Conservation (phyloP, 1,140 invertebrate genomes). For the Leptinotarsa texana region DNA sequence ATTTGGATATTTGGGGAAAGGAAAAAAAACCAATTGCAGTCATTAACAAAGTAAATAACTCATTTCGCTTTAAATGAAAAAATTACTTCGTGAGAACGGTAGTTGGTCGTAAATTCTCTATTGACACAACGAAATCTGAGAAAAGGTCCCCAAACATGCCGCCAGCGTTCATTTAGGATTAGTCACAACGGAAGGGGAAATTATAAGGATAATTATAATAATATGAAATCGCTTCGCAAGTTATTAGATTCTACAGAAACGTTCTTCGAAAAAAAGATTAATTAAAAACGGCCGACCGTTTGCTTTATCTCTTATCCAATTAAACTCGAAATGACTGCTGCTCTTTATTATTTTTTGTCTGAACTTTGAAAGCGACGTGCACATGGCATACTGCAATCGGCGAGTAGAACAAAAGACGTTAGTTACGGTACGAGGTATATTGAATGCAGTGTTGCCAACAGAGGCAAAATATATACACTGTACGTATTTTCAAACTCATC, state of each 20-base stretch:
- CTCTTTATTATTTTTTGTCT: conserved; percentile 14
- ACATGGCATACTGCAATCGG: conserved; percentile 8
- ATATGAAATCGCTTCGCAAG: background rate
- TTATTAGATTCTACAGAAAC: conserved; percentile 1
- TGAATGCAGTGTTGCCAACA: background rate
- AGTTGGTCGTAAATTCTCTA: too few relatives aligned
- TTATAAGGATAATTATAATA: background rate
- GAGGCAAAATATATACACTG: too few relatives aligned
- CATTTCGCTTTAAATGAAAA: background rate
- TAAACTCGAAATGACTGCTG: conserved; percentile 19
- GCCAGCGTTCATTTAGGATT: too few relatives aligned
- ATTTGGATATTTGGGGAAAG: too few relatives aligned
- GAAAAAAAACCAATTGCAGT: too few relatives aligned
- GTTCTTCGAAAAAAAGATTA: conserved; percentile 9
- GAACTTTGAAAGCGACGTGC: background rate
- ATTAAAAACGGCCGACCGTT: conserved; percentile 12
- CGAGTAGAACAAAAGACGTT: conserved; percentile 15
- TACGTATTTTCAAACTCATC: too few relatives aligned
- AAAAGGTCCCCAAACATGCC: too few relatives aligned
- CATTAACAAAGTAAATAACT: too few relatives aligned
- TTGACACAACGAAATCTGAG: too few relatives aligned
- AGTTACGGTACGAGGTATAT: background rate
- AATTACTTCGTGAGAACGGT: background rate
- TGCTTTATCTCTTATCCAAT: conserved; percentile 20
- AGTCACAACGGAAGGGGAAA: too few relatives aligned